Base-by-base conservation (phyloP, 2,888 invertebrate genomes). In the Latheticus oryzae region DNA sequence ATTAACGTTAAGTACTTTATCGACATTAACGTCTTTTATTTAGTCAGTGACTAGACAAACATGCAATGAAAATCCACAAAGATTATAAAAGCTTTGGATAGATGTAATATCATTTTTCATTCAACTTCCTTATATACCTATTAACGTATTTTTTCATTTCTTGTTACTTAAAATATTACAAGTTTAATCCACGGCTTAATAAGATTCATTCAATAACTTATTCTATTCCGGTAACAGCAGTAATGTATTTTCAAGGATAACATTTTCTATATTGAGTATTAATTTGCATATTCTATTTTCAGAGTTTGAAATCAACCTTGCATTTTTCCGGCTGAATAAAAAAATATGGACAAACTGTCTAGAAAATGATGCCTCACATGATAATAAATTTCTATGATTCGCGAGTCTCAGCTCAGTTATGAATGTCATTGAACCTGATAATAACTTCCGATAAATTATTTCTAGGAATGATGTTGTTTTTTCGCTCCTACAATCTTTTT, bases 211-310 rank as follows among this genome's bases (percentile, higher is more conserved):
- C 50, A 42, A 50, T 55, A 38, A 59, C 28, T 57, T 60, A 60
- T 62, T 60, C 57, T 15, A 38, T 57, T 51, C 56, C 61, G 40
- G 62, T 50, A 47, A 55, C 50, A 60, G 51, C 55, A 37, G 35
- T 55, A 53, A 62, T 57, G 58, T 51, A 57, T 48, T 59, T 59
- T 58, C 62, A 62, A 62, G 62, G 62, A 60, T 60, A 60, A 45
- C 37, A 51, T 58, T 57, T 51, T 42, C 60, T 58, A 60, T 60
- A 62, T 61, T 51, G 62, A 54, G 51, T 60, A 17, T 54, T 40
- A 40, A 62, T 62, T 62, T 60, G 51, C 62, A 62, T 62, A 62
- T 58, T 60, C 62, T 55, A 52, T 59, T 58, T 61, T 56, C 47
- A 56, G 45, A 42, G 32, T 37, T 37, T 53, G 54, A n/a, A 42